phyloP scores from a whole-genome alignment of 2,113 vertebrate genomes.

The Actenoides hombroni region DNA sequence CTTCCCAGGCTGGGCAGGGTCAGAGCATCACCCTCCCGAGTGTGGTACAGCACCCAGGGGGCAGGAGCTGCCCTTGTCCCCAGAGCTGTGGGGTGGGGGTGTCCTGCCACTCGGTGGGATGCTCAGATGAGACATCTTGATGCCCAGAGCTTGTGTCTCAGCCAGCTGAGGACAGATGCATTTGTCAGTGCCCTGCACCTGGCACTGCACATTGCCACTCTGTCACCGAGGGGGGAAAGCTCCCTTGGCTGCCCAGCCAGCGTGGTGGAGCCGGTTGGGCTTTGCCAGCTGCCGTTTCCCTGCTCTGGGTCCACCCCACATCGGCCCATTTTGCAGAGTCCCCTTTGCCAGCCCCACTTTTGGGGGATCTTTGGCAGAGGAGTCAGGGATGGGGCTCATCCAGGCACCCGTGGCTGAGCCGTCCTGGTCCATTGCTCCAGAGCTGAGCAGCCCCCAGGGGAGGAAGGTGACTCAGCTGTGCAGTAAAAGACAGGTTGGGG shows the following conservation, averaged over 20 bases:
- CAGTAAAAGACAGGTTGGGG: background rate
- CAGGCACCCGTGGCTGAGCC: accelerated
- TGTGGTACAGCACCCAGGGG: background rate
- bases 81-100: accelerated
- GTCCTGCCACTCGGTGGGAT: background rate
- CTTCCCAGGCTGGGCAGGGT: background rate
- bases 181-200: background rate
- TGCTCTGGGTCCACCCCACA: background rate
- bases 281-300: background rate
- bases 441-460: background rate
- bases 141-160: background rate
- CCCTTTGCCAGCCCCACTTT: background rate
- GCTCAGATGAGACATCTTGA: background rate
- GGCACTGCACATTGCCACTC: accelerated
- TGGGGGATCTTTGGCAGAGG: background rate
- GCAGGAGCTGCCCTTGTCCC: background rate
- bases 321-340: background rate
- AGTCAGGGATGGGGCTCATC: background rate
- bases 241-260: background rate
- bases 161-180: background rate
- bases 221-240: background rate
- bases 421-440: accelerated
- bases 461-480: background rate
- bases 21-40: background rate
- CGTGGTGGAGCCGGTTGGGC: accelerated